phyloP scores from a whole-genome alignment of 2,888 invertebrate genomes.

The Coleophora flavipennella region DNA sequence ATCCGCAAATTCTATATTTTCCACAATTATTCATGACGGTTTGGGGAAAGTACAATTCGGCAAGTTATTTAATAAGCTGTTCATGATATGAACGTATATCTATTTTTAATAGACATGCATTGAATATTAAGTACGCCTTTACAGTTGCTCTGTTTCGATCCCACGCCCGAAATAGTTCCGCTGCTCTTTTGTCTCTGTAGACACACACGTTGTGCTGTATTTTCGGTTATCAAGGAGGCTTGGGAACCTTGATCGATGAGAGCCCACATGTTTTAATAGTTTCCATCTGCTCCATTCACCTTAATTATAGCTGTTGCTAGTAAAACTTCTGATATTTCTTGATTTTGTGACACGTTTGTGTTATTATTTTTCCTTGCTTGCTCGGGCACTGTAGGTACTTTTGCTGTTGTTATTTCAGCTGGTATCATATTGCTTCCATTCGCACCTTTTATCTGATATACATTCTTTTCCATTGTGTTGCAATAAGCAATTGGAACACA shows the following conservation, averaged over 20 bases:
- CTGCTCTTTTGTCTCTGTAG: not conserved
- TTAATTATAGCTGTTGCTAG: not conserved
- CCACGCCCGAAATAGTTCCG: not conserved
- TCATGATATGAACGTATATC: not conserved
- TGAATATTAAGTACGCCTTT: not conserved
- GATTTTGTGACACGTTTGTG: not conserved
- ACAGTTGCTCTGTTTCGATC: not conserved
- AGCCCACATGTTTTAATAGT: not conserved
- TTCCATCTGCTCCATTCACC: not conserved
- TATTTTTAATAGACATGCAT: not conserved
- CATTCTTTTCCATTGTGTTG: slow-evolving; percentile 13
- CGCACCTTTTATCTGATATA: slow-evolving; percentile 9
- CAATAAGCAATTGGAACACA: slow-evolving; percentile 16
- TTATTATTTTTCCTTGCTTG: not conserved
- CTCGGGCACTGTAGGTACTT: not conserved
- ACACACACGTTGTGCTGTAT: not conserved
- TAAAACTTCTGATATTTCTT: not conserved
- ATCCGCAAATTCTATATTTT: not conserved
- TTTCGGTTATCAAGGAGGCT: not conserved
- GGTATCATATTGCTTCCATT: not conserved
- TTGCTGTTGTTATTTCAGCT: not conserved
- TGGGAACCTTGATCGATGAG: not conserved
- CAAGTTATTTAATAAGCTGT: not conserved
- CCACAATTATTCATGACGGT: not conserved
- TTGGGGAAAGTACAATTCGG: not conserved